Evolutionary conservation across 2,797 vertebrate genomes (phyloP).

Genomic region (Malurus splendens): DNA sequence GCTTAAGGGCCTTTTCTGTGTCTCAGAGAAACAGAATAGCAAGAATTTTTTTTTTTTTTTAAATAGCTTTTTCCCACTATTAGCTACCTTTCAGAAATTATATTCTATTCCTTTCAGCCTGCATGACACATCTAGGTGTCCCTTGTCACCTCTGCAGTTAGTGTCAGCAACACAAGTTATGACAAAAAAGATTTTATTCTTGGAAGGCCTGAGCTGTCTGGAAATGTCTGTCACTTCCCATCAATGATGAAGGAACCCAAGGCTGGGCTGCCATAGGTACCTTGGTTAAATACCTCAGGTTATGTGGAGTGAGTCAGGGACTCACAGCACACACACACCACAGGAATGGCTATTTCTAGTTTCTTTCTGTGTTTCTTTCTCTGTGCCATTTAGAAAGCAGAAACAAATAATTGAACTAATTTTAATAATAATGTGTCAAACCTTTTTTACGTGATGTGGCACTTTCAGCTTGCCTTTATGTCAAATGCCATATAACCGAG

Average conservation of each 20-base stretch:
- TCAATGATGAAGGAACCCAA: not conserved
- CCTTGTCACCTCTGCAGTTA: not conserved
- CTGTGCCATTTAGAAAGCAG: not conserved
- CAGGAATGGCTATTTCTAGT: not conserved
- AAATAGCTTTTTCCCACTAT: not conserved
- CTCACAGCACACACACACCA: not conserved
- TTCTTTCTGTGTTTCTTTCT: not conserved
- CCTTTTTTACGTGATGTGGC: not conserved
- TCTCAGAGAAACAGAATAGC: not conserved
- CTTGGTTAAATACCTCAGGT: not conserved
- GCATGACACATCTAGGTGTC: not conserved
- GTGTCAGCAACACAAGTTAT: not conserved
- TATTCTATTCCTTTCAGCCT: not conserved
- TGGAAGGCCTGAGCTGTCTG: not conserved
- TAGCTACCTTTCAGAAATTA: not conserved
- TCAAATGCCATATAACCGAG: not conserved
- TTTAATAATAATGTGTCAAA: not conserved
- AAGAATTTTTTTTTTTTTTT: not conserved
- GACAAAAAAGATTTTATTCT: not conserved
- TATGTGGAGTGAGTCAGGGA: not conserved
- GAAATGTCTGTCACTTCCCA: not conserved
- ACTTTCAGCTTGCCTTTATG: not conserved
- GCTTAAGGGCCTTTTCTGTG: not conserved
- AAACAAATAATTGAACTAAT: not conserved
- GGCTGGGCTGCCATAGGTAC: not conserved